Conservation (phyloP, 2,888 invertebrate species). For the Flexamia atlantica region DNA sequence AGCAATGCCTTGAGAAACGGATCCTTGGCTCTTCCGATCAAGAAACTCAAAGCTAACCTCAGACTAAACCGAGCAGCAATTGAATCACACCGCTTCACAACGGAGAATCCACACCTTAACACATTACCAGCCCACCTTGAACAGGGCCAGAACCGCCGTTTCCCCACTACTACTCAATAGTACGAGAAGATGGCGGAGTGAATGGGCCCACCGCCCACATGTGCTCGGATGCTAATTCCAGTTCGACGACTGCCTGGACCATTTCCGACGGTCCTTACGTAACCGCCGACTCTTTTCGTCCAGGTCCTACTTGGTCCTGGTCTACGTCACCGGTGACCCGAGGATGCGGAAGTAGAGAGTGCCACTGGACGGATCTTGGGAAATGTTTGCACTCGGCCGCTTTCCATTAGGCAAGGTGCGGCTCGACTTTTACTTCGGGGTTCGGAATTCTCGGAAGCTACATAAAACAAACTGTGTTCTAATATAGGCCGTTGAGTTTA, state of each 20-base stretch:
- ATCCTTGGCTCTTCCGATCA: no score
- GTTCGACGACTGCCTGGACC: conserved; percentile 14
- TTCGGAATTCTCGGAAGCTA: neutral
- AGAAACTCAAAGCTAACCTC: no score
- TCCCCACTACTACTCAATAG: conserved; percentile 35
- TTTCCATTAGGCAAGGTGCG: conserved; percentile 1
- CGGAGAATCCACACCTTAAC: no score
- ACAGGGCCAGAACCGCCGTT: neutral
- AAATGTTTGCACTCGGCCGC: conserved; percentile 14
- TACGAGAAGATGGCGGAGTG: conserved; percentile 36
- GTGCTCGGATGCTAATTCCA: conserved; percentile 25
- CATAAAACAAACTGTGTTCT: neutral
- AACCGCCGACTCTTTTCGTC: neutral
- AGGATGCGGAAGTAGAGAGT: conserved; percentile 5
- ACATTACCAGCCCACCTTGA: conserved; percentile 17
- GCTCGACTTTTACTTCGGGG: neutral
- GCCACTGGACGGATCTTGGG: neutral
- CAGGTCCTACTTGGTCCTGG: neutral
- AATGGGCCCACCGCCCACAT: neutral
- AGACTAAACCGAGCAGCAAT: no score
- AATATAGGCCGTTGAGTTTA: no score
- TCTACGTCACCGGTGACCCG: neutral
- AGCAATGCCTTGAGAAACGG: no score
- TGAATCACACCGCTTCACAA: no score
- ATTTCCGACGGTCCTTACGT: conserved; percentile 14